Percentiles rank a stretch among this genome's conserved stretches.
Conservation (phyloP, 1,140 invertebrate genomes). For the Hetaerina americana region DNA sequence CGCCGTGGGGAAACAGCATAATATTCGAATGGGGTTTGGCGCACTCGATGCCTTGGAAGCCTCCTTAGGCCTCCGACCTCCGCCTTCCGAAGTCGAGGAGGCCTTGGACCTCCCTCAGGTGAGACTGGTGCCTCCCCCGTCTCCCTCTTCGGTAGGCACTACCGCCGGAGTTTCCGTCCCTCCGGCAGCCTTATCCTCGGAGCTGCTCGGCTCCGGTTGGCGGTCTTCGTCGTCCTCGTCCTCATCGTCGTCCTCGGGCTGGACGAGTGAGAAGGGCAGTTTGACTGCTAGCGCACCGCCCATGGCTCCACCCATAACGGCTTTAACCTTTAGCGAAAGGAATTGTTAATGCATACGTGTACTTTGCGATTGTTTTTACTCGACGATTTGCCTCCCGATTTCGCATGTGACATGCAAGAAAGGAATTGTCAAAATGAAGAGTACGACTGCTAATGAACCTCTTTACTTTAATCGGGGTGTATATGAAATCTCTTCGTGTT, state of each 20-base stretch:
- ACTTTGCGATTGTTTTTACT: too few relatives aligned
- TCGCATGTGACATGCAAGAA: too few relatives aligned
- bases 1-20: background rate
- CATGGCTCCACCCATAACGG: conserved; percentile 50
- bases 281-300: conserved; percentile 65
- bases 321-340: background rate
- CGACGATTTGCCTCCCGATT: too few relatives aligned
- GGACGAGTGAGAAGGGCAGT: conserved; percentile 61
- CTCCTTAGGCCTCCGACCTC: background rate
- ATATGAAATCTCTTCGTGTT: too few relatives aligned
- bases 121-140: background rate
- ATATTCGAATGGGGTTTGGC: background rate
- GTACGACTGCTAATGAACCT: too few relatives aligned
- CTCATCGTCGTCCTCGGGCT: conserved; percentile 29
- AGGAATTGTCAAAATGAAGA: too few relatives aligned
- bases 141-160: background rate
- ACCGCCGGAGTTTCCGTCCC: background rate
- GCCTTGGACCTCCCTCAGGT: background rate
- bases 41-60: background rate
- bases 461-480: too few relatives aligned
- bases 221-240: conserved; percentile 13
- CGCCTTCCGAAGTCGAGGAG: background rate
- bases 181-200: background rate
- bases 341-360: background rate
- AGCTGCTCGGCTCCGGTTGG: background rate